Evolutionary conservation across 1,140 invertebrate genomes (phyloP), one percentile per base, ranked within the genome.

Genomic region (Aphidius gifuensis): DNA sequence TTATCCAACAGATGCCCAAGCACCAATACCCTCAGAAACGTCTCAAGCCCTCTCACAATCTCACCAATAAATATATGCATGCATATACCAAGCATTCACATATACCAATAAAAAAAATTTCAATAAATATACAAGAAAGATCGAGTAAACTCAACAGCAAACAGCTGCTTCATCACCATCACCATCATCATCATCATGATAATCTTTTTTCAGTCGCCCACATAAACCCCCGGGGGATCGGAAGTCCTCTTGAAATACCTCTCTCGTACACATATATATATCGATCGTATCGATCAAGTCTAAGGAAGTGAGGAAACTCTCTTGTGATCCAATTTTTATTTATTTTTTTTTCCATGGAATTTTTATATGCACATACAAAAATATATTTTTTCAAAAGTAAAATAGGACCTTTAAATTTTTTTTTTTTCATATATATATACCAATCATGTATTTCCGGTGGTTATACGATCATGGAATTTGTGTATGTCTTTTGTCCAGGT

Each of bases 1-100:
- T 66, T 16, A 62, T 11, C 4, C 66, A 68, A 71, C 75, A 77
- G 74, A 76, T 74, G 74, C 71, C 66, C 60, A 2, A 53, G 44
- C 43, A 63, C 57, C 66, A 63, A 60, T 60, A 67, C 66, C 69
- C 55, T 60, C 61, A 50, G 32, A 43, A 11, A 40, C 7, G n/a
- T 60, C 38, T 51, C 38, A 40, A 60, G 48, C 16, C 38, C 38
- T 43, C 38, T 43, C 16, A 58, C 44, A 55, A 42, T 40, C 16
- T 9, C 9, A 42, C 9, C 3, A 40, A 43, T 38, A 43, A n/a
- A 44, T 11, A 40, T 38, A 55, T 16, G 16, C 16, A 16, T 16
- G 16, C 16, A 16, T 16, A 16, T 16, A 16, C 16, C 16, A 16
- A 16, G 16, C 16, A 16, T 32, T 32, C 23, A 32, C 23, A 32